Evolutionary conservation across 2,113 vertebrate species (phyloP).

Genomic region (Prinia subflava): DNA sequence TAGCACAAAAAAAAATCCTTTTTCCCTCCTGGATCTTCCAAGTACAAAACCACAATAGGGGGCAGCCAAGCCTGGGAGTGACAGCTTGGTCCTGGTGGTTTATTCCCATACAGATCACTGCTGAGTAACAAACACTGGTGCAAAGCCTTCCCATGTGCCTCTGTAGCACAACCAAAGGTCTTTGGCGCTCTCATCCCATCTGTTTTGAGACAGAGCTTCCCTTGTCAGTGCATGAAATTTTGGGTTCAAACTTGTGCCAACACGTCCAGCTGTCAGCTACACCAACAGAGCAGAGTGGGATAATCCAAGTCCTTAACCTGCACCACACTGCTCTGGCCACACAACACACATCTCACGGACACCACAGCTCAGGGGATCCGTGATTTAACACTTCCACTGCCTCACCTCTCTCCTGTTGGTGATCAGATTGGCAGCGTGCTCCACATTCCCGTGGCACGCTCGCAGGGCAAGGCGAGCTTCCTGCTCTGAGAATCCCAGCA

Average conservation of each 20-base stretch:
- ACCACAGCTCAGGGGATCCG: neutral
- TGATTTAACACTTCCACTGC: neutral
- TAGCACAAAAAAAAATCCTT: neutral
- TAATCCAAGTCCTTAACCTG: neutral
- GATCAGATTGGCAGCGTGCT: slow-evolving; percentile 83
- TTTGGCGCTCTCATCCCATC: neutral
- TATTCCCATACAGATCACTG: neutral
- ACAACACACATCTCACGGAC: neutral
- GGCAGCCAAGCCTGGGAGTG: neutral
- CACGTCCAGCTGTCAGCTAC: neutral
- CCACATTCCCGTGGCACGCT: slow-evolving; percentile 85
- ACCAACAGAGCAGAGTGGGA: neutral
- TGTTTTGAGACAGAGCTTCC: neutral
- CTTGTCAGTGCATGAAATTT: neutral
- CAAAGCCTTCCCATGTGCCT: neutral
- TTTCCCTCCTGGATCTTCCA: neutral
- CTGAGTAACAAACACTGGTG: neutral
- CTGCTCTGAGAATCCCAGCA: slow-evolving; percentile 87
- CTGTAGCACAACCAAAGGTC: neutral
- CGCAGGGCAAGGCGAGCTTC: slow-evolving; percentile 90
- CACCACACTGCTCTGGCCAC: neutral
- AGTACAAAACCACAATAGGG: neutral
- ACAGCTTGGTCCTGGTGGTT: neutral
- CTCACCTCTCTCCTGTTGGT: slow-evolving; percentile 84
- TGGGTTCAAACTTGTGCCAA: neutral